phyloP scores from a whole-genome alignment of 2,797 vertebrate genomes.

The Hydrocynus forskahlii region DNA sequence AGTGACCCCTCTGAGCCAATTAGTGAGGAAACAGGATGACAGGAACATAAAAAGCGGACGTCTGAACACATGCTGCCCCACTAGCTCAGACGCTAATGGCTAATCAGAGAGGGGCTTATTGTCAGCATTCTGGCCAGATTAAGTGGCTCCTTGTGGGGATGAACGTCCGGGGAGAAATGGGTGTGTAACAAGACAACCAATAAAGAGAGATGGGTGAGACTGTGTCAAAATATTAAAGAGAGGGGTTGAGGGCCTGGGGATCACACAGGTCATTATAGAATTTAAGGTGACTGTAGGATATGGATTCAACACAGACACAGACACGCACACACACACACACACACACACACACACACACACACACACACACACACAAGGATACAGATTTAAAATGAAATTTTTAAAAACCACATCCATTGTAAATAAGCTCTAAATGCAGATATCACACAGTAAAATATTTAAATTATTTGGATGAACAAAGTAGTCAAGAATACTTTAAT shows the following conservation, averaged over 20 bases:
- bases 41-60: conserved; percentile 53
- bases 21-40: conserved; percentile 63
- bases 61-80: conserved; percentile 74
- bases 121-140: conserved; percentile 70
- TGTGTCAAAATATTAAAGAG: conserved; percentile 67
- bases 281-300: conserved; percentile 52
- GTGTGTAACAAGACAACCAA: conserved; percentile 71
- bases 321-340: too few relatives aligned
- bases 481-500: too few relatives aligned
- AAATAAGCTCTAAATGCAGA: too few relatives aligned
- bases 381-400: too few relatives aligned
- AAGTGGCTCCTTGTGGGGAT: conserved; percentile 70
- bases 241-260: conserved; percentile 49
- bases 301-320: too few relatives aligned
- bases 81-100: conserved; percentile 72
- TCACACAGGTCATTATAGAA: conserved; percentile 57
- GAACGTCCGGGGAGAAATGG: conserved; percentile 65
- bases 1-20: conserved; percentile 81
- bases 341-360: too few relatives aligned
- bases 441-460: too few relatives aligned
- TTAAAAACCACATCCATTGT: too few relatives aligned
- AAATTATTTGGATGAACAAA: too few relatives aligned
- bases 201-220: conserved; percentile 68
- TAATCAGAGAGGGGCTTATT: conserved; percentile 78
- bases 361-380: too few relatives aligned